These are phyloP conservation scores for Danionella cerebrum DNA, from an alignment of 2,113 vertebrate species.

Conservation along the genomic window DNA sequence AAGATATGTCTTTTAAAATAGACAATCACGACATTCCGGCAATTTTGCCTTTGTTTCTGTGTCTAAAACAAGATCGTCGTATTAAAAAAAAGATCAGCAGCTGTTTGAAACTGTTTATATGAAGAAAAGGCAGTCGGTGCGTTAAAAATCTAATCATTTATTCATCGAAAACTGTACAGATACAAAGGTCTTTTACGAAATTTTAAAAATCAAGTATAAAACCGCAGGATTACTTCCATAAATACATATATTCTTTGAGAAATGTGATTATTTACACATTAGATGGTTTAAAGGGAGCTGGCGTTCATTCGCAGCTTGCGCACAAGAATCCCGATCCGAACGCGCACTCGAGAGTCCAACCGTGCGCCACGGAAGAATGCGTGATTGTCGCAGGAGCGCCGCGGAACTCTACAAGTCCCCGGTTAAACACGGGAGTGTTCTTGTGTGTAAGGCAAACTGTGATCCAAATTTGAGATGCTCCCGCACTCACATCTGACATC, in stretches of 20 bases:
- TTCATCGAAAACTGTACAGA: constrained; percentile 80
- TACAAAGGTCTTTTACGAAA: constrained; percentile 65
- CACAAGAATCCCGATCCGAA: constrained; percentile 32
- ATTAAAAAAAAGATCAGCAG: not conserved
- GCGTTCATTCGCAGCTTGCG: constrained; percentile 62
- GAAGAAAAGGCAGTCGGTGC: not conserved
- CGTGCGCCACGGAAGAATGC: constrained; percentile 36
- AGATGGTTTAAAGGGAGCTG: constrained; percentile 58
- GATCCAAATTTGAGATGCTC: constrained; percentile 15
- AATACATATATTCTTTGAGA: constrained; percentile 85
- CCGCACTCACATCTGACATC: constrained; percentile 29
- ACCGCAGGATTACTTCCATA: constrained; percentile 59
- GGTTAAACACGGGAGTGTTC: constrained; percentile 27
- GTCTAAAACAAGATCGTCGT: no score
- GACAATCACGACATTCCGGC: no score
- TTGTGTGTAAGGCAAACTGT: constrained; percentile 36
- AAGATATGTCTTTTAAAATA: no score
- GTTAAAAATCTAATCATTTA: constrained; percentile 69
- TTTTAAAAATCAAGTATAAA: constrained; percentile 71
- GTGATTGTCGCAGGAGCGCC: constrained; percentile 43
- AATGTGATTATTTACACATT: constrained; percentile 74
- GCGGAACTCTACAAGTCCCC: constrained; percentile 37
- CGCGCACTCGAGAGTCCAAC: constrained; percentile 2
- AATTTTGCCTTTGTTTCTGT: no score
- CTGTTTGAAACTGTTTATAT: not conserved